These are phyloP conservation scores for Aporophyla lueneburgensis DNA, from an alignment of 2,888 invertebrate species.

Conservation along the genomic window DNA sequence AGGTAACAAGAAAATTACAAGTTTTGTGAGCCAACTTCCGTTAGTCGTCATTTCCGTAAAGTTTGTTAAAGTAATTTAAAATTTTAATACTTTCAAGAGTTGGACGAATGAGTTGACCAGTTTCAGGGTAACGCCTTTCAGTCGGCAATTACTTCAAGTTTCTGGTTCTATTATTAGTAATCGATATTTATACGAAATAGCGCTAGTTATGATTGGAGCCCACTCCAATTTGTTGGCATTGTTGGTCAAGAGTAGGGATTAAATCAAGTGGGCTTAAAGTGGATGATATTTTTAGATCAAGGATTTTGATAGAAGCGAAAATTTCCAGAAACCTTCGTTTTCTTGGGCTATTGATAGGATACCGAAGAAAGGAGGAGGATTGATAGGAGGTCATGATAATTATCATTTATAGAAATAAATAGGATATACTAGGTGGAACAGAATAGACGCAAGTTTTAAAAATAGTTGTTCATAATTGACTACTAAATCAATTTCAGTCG, in stretches of 20 bases:
- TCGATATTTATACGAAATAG: conserved; percentile 24
- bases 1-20: conserved; percentile 23
- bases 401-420: too few relatives aligned
- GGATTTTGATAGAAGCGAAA: neutral
- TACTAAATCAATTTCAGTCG: too few relatives aligned
- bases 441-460: too few relatives aligned
- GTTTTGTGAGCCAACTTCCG: conserved; percentile 19
- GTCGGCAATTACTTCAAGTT: conserved; percentile 37
- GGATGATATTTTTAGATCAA: conserved; percentile 21
- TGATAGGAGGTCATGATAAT: too few relatives aligned
- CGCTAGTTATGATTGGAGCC: neutral
- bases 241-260: conserved; percentile 8
- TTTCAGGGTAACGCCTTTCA: conserved; percentile 39
- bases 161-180: conserved; percentile 42
- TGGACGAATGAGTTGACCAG: conserved; percentile 49
- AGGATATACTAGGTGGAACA: too few relatives aligned
- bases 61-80: conserved; percentile 57
- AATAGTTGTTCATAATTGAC: too few relatives aligned
- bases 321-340: conserved; percentile 9
- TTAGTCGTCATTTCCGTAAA: conserved; percentile 41
- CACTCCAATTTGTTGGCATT: conserved; percentile 18
- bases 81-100: conserved; percentile 59
- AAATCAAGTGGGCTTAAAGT: conserved; percentile 2
- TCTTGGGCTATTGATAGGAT: neutral
- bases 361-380: too few relatives aligned